Evolutionary conservation across 2,888 invertebrate genomes (phyloP).

Genomic region (Mythimna lalbum): DNA sequence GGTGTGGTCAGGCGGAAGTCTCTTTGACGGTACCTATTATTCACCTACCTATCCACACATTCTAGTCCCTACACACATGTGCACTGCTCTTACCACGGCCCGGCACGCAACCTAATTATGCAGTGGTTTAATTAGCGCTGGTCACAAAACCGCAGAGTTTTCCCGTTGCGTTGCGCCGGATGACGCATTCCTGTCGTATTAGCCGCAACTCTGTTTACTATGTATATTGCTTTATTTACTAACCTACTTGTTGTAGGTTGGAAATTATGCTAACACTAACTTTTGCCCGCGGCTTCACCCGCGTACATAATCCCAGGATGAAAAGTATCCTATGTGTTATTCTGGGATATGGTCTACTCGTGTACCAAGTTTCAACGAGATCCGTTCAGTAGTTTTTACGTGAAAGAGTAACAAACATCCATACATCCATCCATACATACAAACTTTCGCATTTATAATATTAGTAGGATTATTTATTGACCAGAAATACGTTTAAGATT

Average conservation of each 20-base stretch:
- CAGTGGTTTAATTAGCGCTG: conserved; percentile 77
- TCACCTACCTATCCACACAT: not conserved
- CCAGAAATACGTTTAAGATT: not conserved
- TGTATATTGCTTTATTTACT: conserved; percentile 6
- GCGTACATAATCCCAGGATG: too few species aligned
- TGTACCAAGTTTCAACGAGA: too few species aligned
- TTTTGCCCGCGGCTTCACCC: too few species aligned
- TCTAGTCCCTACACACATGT: conserved; percentile 6
- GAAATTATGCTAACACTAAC: not conserved
- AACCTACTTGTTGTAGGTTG: not conserved
- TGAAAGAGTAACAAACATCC: too few species aligned
- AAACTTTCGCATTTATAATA: too few species aligned
- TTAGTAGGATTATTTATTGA: not conserved
- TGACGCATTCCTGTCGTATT: conserved; percentile 59
- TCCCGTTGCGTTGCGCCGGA: conserved; percentile 67
- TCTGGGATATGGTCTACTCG: too few species aligned
- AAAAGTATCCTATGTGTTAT: too few species aligned
- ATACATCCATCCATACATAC: too few species aligned
- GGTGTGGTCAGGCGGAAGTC: too few species aligned
- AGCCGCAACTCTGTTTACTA: conserved; percentile 3
- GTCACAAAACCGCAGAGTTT: conserved; percentile 71
- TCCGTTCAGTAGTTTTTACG: too few species aligned
- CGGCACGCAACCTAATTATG: conserved; percentile 75
- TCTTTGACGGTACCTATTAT: too few species aligned
- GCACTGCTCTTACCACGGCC: conserved; percentile 27